Evolutionary conservation across 2,797 vertebrate genomes (phyloP).

Genomic region (Falco berigora): DNA sequence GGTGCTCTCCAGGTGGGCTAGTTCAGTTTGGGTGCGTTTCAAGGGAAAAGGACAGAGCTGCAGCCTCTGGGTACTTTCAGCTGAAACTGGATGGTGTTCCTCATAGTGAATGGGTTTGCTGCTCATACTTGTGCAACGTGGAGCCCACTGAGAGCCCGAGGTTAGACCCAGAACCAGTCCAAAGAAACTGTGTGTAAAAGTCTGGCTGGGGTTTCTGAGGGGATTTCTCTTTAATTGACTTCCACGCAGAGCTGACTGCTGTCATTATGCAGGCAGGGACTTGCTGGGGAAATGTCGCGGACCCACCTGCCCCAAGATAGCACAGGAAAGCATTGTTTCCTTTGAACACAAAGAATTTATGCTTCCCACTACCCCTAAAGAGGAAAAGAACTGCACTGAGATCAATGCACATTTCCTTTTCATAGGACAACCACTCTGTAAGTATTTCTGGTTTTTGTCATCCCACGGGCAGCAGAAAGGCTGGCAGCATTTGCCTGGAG

Average conservation of each 20-base stretch:
- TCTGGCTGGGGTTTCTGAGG: neutral
- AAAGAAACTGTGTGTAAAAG: neutral
- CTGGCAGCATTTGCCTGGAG: neutral
- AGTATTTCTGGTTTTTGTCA: neutral
- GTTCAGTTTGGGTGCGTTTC: neutral
- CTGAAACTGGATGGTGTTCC: neutral
- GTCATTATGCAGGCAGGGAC: neutral
- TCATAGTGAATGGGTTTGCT: neutral
- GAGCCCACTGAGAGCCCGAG: neutral
- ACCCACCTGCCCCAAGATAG: neutral
- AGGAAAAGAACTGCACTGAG: neutral
- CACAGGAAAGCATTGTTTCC: neutral
- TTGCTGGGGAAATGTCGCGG: neutral
- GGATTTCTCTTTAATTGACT: neutral
- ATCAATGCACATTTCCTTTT: neutral
- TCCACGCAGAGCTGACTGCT: neutral
- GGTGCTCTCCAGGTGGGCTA: neutral
- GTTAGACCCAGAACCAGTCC: neutral
- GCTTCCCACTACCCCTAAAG: neutral
- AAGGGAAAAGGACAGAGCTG: neutral
- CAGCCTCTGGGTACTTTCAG: neutral
- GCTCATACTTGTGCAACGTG: neutral
- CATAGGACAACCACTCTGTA: neutral
- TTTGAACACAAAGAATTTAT: neutral
- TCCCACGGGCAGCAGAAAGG: neutral